Conservation (phyloP, 2,797 vertebrate species). For the Acanthopagrus latus region DNA sequence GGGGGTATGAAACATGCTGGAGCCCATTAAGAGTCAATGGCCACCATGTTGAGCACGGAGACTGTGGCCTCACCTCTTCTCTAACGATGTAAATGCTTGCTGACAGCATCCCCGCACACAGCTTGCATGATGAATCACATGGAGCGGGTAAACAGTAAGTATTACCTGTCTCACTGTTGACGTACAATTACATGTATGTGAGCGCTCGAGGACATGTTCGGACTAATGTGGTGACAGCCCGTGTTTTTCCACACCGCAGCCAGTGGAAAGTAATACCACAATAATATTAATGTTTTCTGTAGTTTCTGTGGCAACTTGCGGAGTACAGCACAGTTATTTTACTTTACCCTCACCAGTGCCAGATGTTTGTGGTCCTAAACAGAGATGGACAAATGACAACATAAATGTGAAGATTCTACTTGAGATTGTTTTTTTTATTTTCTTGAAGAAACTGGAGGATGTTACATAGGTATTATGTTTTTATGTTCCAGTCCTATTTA, state of each 20-base stretch:
- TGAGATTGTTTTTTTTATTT: no score
- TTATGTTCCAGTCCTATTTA: no score
- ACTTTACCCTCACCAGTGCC: no score
- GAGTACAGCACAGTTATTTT: not conserved
- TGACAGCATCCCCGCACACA: conserved; percentile 70
- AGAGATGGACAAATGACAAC: no score
- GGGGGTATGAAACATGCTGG: conserved; percentile 67
- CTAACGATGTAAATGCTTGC: conserved; percentile 74
- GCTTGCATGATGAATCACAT: conserved; percentile 73
- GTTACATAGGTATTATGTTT: no score
- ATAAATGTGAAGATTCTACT: no score
- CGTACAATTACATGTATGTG: conserved; percentile 56
- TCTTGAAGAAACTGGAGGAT: no score
- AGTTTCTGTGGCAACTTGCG: conserved; percentile 11
- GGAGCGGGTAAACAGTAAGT: conserved; percentile 55
- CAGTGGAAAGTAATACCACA: not conserved
- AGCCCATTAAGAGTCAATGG: conserved; percentile 76
- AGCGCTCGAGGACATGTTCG: conserved; percentile 45
- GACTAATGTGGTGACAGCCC: conserved; percentile 40
- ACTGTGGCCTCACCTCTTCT: conserved; percentile 73
- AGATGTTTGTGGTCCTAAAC: no score
- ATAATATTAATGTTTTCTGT: not conserved
- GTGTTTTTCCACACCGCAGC: conserved; percentile 20
- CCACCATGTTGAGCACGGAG: conserved; percentile 65
- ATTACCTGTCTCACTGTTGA: conserved; percentile 68